Base-by-base conservation (phyloP, 2,797 vertebrate genomes). In the Myoxocephalus aenaeus region DNA sequence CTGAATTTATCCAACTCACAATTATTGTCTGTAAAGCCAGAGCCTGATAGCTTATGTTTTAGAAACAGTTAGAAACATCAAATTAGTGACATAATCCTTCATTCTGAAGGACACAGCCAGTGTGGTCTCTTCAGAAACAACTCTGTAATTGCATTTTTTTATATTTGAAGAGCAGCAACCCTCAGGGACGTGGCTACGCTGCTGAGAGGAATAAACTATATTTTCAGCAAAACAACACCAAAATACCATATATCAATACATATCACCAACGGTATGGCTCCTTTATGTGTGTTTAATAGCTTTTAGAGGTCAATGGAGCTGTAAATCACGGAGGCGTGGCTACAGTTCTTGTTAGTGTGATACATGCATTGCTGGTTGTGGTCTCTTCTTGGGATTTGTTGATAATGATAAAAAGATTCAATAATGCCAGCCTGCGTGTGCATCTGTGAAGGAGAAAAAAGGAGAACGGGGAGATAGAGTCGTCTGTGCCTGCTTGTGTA, bases 321-420 rank as follows among this genome's bases (percentile, higher is more conserved):
- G 4, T 70, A 32, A 54, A 63, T 67, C 58, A 51, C 5, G 8
- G 10, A 54, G 32, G 9, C 42, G 42, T 44, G 18, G 3, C 50
- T 5, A 5, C 20, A 13, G 22, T 54, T 25, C 67, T 64, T 74
- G 42, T 73, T 71, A 61, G 53, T 12, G 4, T 15, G 36, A 73
- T 42, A 56, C 36, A 79, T 77, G 54, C 18, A 77, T 58, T 56
- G 20, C 34, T 46, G 51, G 75, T 65, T 81, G 58, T 53, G 14
- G 71, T 74, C 42, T 78, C 73, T 82, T 81, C 11, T 44, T 57
- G 44, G 62, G 81, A 75, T 86, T 83, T 79, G 48, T 62, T 82
- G 56, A 12, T 80, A 66, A 75, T 72, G 70, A 87, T 79, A 12
- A 59, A 85, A 83, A 61, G 57, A 85, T 87, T 50, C 86, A 84